Conservation (phyloP, 2,113 vertebrate species). For the Cyphomyrus discorhynchus region DNA sequence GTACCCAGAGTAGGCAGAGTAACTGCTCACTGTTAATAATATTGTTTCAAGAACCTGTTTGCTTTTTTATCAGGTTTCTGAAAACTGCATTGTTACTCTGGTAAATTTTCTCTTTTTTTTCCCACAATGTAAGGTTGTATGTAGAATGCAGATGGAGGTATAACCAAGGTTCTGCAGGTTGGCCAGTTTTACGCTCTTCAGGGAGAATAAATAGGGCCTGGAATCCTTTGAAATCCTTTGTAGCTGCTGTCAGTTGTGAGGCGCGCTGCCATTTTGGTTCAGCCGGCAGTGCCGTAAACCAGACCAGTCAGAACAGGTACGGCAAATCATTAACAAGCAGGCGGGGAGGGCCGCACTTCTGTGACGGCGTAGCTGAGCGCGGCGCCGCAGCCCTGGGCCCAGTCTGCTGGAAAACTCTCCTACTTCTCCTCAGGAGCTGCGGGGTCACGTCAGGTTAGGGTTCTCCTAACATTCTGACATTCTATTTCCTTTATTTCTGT, state of each 20-base stretch:
- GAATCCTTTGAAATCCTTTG: background rate
- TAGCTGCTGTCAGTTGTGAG: background rate
- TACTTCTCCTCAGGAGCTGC: background rate
- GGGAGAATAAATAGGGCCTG: background rate
- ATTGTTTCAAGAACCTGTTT: background rate
- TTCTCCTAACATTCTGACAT: background rate
- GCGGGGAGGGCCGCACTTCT: background rate
- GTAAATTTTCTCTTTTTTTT: no score
- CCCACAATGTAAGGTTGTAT: background rate
- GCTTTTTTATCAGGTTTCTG: background rate
- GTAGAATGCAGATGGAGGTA: background rate
- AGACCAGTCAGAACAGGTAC: slow-evolving; percentile 25
- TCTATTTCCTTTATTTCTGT: background rate
- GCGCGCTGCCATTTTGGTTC: background rate
- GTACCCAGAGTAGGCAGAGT: background rate
- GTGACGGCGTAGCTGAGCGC: background rate
- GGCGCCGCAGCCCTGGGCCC: background rate
- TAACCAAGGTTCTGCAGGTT: background rate
- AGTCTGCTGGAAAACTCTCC: background rate
- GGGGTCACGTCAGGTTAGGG: background rate
- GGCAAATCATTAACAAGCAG: slow-evolving; percentile 25
- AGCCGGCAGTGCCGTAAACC: slow-evolving; percentile 20
- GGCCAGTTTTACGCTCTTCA: background rate
- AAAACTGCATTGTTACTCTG: background rate
- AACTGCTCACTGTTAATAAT: background rate